These are phyloP conservation scores for Turnix velox DNA, from an alignment of 2,113 vertebrate species.

Conservation along the genomic window DNA sequence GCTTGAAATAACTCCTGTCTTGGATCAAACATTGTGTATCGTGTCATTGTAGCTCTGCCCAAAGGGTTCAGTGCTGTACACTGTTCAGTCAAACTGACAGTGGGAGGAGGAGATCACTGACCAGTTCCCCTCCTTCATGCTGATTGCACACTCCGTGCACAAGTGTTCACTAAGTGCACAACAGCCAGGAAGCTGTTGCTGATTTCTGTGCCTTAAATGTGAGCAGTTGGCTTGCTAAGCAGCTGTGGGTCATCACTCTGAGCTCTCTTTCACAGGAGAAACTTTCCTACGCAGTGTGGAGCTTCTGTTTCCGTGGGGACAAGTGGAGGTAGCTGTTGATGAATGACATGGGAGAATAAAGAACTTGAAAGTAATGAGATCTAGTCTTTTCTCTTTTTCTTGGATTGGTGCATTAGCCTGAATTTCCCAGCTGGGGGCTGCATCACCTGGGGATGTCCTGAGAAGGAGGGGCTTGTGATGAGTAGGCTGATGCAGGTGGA, in stretches of 20 bases:
- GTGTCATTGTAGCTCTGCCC: not conserved
- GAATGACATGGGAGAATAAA: constrained; percentile 9
- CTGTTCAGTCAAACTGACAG: not conserved
- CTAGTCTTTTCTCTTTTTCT: not conserved
- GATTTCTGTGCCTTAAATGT: not conserved
- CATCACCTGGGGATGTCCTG: not conserved
- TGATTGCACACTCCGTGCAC: not conserved
- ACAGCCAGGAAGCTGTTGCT: not conserved
- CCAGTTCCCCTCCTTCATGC: not conserved
- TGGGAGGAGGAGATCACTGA: not conserved
- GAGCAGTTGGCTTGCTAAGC: not conserved
- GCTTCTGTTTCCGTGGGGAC: not conserved
- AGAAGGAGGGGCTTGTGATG: not conserved
- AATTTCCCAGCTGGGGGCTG: not conserved
- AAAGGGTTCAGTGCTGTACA: not conserved
- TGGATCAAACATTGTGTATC: not conserved
- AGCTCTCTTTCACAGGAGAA: rapidly evolving
- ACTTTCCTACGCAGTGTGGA: too few relatives aligned
- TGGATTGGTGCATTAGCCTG: not conserved
- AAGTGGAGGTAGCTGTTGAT: not conserved
- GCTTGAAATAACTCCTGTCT: not conserved
- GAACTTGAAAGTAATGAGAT: not conserved
- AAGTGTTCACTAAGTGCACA: not conserved
- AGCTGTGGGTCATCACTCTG: not conserved
- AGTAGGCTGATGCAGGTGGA: rapidly evolving